A percentile compares a stretch with the other conserved stretches of the same genome.
Conservation (phyloP, 2,113 vertebrate species). For the Okapia johnstoni region DNA sequence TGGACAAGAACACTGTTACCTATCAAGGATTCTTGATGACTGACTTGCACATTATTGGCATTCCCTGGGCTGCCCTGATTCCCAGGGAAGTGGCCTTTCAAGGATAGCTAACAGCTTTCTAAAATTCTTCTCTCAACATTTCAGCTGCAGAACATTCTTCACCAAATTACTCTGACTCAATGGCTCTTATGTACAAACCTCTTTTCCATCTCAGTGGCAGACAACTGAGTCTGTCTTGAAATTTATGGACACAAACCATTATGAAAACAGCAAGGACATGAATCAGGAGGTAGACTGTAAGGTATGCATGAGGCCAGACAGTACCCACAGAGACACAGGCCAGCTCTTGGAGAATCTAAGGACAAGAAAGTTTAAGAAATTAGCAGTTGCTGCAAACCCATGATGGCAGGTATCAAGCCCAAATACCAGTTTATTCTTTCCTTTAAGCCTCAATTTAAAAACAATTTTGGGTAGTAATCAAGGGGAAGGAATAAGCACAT, state of each 20-base stretch:
- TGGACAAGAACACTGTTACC: background rate
- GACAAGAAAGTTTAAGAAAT: background rate
- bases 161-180: background rate
- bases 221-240: background rate
- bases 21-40: background rate
- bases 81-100: background rate
- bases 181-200: background rate
- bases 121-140: background rate
- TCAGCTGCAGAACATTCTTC: background rate
- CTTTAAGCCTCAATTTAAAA: background rate
- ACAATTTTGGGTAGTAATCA: background rate
- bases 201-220: background rate
- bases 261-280: background rate
- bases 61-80: background rate
- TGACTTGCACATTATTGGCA: background rate
- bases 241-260: background rate
- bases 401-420: background rate
- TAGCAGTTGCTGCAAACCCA: background rate
- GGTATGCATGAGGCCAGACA: background rate
- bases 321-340: background rate
- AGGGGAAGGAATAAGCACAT: background rate
- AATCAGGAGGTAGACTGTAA: accelerated
- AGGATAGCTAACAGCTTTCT: background rate
- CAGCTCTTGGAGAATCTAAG: background rate
- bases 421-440: background rate